These are phyloP conservation scores for Argya squamiceps DNA, from an alignment of 2,797 vertebrate genomes.

Conservation along the genomic window DNA sequence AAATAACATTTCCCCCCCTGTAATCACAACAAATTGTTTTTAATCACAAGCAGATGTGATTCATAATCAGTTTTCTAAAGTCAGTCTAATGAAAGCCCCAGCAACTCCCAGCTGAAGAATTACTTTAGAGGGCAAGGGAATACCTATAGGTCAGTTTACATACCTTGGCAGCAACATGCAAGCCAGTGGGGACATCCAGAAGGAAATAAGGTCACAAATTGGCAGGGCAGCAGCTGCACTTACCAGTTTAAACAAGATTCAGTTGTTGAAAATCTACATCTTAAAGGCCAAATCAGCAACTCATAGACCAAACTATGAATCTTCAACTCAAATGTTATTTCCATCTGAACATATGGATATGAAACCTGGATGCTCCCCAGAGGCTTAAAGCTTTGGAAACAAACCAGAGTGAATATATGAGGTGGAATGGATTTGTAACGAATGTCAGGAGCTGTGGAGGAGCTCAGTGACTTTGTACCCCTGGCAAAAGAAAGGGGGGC, in stretches of 20 bases:
- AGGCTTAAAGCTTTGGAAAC: neutral
- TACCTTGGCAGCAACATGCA: constrained; percentile 21
- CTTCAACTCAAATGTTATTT: constrained; percentile 46
- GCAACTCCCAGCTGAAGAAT: constrained; percentile 38
- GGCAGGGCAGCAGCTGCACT: constrained; percentile 32
- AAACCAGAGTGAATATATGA: neutral
- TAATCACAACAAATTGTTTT: constrained; percentile 40
- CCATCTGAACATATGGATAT: constrained; percentile 13
- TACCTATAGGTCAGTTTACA: constrained; percentile 56
- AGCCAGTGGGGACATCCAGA: constrained; percentile 30
- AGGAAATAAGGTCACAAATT: constrained; percentile 64
- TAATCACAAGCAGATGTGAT: constrained; percentile 39
- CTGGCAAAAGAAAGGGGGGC: neutral
- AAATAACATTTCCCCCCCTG: neutral
- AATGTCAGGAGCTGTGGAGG: neutral
- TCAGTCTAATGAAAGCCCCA: neutral
- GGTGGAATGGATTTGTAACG: neutral
- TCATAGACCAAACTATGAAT: constrained; percentile 40
- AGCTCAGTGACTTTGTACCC: accelerated
- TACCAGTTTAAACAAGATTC: constrained; percentile 40
- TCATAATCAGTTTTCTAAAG: constrained; percentile 15
- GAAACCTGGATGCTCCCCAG: neutral
- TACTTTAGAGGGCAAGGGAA: constrained; percentile 54
- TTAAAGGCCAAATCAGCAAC: constrained; percentile 40
- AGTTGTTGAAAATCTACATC: neutral